Percentiles rank a stretch among this genome's conserved stretches.
Evolutionary conservation across 2,113 vertebrate genomes (phyloP).

Genomic region (Megalops atlanticus): DNA sequence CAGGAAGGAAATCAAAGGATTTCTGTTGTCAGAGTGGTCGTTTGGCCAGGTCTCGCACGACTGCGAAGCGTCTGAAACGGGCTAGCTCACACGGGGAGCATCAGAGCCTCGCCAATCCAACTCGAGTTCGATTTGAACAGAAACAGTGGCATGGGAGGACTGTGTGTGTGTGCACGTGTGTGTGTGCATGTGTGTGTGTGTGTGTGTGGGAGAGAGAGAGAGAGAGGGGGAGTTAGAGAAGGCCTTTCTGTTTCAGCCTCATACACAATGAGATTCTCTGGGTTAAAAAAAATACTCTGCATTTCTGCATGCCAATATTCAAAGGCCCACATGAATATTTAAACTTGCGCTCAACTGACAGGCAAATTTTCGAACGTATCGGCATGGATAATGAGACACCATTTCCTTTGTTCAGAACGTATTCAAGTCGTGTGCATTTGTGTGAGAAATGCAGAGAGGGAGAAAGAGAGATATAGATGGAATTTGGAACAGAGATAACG

Average conservation of each 20-base stretch:
- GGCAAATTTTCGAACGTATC: slow-evolving; percentile 51
- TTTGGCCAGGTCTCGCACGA: slow-evolving; percentile 84
- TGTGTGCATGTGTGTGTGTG: slow-evolving; percentile 5
- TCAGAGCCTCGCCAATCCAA: slow-evolving; percentile 63
- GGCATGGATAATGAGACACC: slow-evolving; percentile 54
- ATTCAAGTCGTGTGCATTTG: slow-evolving; percentile 14
- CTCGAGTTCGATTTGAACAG: slow-evolving; percentile 79
- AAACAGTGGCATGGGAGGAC: slow-evolving; percentile 65
- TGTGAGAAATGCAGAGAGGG: slow-evolving; percentile 7
- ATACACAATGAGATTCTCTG: not conserved
- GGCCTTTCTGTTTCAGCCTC: slow-evolving; percentile 11
- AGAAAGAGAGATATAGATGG: not conserved
- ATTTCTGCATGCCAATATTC: slow-evolving; percentile 53
- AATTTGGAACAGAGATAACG: not conserved
- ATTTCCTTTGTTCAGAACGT: slow-evolving; percentile 50
- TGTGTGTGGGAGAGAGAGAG: no score
- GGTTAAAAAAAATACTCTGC: slow-evolving; percentile 45
- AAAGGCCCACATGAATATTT: slow-evolving; percentile 59
- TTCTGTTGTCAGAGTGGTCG: slow-evolving; percentile 84
- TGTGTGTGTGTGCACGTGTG: slow-evolving; percentile 35
- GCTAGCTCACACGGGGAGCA: slow-evolving; percentile 72
- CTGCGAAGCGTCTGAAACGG: slow-evolving; percentile 74
- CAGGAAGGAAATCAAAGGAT: slow-evolving; percentile 90
- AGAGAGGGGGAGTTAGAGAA: no score
- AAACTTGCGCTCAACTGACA: slow-evolving; percentile 58